Evolutionary conservation across 2,797 vertebrate species (phyloP).

Genomic region (Melanotaenia boesemani): DNA sequence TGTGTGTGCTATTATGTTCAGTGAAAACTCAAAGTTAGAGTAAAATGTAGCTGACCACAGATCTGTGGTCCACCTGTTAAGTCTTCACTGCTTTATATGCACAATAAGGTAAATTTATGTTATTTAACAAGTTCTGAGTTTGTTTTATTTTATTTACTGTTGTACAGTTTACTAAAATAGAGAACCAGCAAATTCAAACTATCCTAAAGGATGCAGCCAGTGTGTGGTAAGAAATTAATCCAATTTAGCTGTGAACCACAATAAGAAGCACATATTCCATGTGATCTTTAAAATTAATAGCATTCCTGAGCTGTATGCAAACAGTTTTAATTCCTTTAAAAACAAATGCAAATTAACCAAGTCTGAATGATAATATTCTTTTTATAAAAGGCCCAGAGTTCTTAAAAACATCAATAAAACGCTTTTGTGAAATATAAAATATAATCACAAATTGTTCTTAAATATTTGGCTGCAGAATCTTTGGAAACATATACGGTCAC

Average conservation of each 20-base stretch:
- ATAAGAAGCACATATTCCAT: too few species aligned
- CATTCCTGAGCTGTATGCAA: background rate
- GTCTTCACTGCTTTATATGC: background rate
- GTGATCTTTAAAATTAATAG: too few species aligned
- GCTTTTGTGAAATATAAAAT: too few species aligned
- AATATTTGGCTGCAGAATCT: too few species aligned
- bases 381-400: background rate
- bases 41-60: constrained; percentile 15
- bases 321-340: background rate
- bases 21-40: constrained; percentile 20
- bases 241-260: too few species aligned
- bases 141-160: background rate
- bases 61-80: background rate
- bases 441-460: too few species aligned
- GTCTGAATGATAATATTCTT: background rate
- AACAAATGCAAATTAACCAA: background rate
- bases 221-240: too few species aligned
- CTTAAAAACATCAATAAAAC: too few species aligned
- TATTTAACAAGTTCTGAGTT: background rate
- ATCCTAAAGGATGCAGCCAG: too few species aligned
- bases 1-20: constrained; percentile 26
- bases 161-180: background rate
- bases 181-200: too few species aligned
- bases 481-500: too few species aligned
- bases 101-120: too few species aligned